Base-by-base conservation (phyloP, 2,113 vertebrate species). In the Oryzias melastigma region DNA sequence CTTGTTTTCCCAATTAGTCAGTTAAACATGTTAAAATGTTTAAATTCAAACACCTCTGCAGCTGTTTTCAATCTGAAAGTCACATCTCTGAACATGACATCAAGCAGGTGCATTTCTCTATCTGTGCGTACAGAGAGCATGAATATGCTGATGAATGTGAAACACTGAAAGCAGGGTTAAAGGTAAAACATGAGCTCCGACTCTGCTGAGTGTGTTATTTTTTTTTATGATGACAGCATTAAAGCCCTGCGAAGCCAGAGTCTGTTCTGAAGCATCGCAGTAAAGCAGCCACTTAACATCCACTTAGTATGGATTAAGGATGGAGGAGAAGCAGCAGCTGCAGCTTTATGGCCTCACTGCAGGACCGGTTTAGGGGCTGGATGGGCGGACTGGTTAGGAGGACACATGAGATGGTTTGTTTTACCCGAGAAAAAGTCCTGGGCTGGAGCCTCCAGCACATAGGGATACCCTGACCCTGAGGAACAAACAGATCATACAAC, bases 401-500 rank as follows among this genome's bases (percentile, higher is more conserved):
- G 18, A 62, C 43, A 43, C 22, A 42, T 43, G 29, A 62, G 17
- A 62, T 78, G 80, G 54, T 50, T 78, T 16, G 12, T 7, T 61
- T 91, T 90, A 92, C 89, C 91, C 77, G 88, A 88, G 52, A 89
- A 51, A 91, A 88, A 91, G 82, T 90, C 86, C 62, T 62, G 82
- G 52, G 86, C 78, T 27, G 88, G 86, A 27, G 86, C 51, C 45
- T 88, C 78, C 85, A 91, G 83, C 78, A 87, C 85, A 82, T 89
- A 91, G 22, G 87, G 84, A 65, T 87, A 92, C 80, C 90, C 90
- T 88, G 83, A 90, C 82, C 90, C 90, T 91, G 85, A 73, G 84
- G 87, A 73, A 80, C 77, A 90, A 68, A 90, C 73, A 86, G 60
- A 91, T 72, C 83, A 88, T 66, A 89, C 47, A 20, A 84, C 58